These are phyloP conservation scores for Chloroceryle inda DNA, from an alignment of 2,797 vertebrate species.

Conservation along the genomic window DNA sequence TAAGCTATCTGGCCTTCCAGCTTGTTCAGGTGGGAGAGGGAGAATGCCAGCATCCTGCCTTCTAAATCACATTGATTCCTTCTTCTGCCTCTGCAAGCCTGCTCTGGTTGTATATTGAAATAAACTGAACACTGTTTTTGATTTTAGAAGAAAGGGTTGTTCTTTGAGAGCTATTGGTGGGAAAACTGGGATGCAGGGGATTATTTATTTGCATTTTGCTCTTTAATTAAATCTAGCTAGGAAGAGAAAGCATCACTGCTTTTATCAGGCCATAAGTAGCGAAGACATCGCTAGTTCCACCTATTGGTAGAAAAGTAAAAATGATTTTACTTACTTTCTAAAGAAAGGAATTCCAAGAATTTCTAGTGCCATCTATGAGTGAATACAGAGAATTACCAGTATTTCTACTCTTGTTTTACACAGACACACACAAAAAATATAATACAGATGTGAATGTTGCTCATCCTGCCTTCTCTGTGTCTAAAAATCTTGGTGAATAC, in stretches of 20 bases:
- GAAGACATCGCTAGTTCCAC: conserved; percentile 28
- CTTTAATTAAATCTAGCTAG: not conserved
- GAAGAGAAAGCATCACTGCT: not conserved
- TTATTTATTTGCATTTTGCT: not conserved
- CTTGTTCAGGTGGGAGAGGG: not conserved
- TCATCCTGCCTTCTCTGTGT: not conserved
- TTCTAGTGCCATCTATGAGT: conserved; percentile 71
- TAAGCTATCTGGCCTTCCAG: not conserved
- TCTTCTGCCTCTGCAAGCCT: not conserved
- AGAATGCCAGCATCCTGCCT: not conserved
- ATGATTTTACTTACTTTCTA: not conserved
- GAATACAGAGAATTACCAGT: conserved; percentile 30
- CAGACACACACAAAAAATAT: not conserved
- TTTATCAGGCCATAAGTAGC: not conserved
- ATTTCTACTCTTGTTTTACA: not conserved
- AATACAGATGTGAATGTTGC: not conserved
- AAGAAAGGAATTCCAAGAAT: conserved; percentile 52
- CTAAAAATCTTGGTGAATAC: not conserved
- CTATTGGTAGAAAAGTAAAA: conserved; percentile 62
- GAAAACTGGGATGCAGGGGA: not conserved
- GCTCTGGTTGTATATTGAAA: not conserved
- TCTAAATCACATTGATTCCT: not conserved
- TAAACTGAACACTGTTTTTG: not conserved
- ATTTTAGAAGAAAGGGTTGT: not conserved
- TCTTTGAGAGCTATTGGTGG: not conserved